Percentiles rank a stretch among this genome's conserved stretches.
Evolutionary conservation across 1,140 invertebrate genomes (phyloP).

Genomic region (Anastrepha ludens): DNA sequence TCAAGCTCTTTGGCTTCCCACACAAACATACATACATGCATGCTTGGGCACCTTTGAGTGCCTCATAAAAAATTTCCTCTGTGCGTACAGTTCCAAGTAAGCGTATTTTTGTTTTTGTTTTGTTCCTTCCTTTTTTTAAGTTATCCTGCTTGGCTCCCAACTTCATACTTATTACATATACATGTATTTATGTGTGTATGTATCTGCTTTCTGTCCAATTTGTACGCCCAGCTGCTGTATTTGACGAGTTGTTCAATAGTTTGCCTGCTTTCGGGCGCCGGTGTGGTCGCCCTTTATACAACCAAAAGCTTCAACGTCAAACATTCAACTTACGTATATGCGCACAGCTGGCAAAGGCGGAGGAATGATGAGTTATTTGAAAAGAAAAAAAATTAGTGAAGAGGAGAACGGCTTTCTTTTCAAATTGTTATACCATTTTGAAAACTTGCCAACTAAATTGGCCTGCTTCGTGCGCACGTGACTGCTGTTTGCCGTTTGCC

Average conservation of each 20-base stretch:
- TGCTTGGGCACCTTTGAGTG: background rate
- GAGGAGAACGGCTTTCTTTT: too few relatives aligned
- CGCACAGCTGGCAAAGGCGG: background rate
- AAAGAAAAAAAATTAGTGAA: too few relatives aligned
- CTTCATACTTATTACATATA: too few relatives aligned
- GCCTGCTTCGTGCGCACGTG: background rate
- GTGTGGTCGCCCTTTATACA: background rate
- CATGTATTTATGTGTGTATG: too few relatives aligned
- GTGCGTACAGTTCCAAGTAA: background rate
- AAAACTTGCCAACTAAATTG: conserved; percentile 27
- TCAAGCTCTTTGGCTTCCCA: background rate
- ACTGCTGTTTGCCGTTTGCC: background rate
- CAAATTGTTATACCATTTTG: background rate
- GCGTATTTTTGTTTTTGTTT: background rate
- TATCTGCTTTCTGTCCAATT: background rate
- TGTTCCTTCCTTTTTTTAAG: background rate
- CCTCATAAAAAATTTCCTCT: conserved; percentile 22
- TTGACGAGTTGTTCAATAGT: background rate
- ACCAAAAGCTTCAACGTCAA: background rate
- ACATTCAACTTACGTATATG: background rate
- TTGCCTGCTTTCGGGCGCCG: background rate
- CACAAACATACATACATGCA: background rate
- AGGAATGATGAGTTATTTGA: too few relatives aligned
- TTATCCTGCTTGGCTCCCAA: background rate
- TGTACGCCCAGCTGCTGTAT: background rate